Percentiles rank a stretch among this genome's conserved stretches.
Conservation (phyloP, 2,113 vertebrate genomes). For the Empidonax alnorum region DNA sequence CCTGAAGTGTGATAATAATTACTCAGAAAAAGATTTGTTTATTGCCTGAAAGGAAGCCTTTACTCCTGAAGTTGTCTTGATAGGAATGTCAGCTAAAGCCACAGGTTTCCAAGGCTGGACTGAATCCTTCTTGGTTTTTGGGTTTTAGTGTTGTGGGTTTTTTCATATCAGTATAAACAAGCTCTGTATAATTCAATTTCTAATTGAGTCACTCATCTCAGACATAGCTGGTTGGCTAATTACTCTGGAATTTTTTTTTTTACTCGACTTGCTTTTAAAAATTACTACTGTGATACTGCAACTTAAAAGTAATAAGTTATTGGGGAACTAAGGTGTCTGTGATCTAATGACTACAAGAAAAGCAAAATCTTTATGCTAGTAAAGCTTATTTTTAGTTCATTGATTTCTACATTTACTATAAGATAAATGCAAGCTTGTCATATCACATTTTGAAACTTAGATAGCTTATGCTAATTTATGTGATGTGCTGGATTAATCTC, state of each 20-base stretch:
- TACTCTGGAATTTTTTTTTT: background rate
- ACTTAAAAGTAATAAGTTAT: background rate
- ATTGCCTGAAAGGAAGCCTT: background rate
- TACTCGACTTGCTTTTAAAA: background rate
- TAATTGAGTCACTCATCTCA: background rate
- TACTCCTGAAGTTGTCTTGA: background rate
- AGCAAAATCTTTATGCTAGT: background rate
- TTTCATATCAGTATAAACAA: background rate
- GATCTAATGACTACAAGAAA: background rate
- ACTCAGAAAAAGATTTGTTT: background rate
- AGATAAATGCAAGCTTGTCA: background rate
- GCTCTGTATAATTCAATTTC: background rate
- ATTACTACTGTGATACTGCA: background rate
- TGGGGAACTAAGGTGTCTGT: background rate
- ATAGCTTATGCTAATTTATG: background rate
- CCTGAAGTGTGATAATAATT: background rate
- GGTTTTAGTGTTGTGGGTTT: background rate
- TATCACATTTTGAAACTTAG: background rate
- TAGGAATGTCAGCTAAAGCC: background rate
- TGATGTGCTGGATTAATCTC: background rate
- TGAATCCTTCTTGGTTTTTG: background rate
- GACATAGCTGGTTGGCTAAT: background rate
- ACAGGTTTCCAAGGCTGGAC: background rate
- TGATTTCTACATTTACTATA: background rate
- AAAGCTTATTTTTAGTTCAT: background rate